These are phyloP conservation scores for Eurystomus gularis DNA, from an alignment of 2,113 vertebrate species.

Conservation along the genomic window DNA sequence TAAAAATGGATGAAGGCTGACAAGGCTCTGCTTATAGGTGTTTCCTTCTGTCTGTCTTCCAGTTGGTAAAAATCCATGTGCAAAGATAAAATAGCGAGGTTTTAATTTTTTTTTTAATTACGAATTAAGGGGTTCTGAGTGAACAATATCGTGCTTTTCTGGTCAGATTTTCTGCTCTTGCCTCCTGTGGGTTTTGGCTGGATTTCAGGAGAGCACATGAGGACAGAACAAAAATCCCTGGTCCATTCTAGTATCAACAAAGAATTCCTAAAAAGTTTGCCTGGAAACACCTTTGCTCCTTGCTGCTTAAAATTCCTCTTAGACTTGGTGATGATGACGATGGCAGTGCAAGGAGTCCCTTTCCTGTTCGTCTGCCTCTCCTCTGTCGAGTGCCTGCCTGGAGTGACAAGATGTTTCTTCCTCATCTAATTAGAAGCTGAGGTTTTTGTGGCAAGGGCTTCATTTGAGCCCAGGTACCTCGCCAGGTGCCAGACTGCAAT, in stretches of 20 bases:
- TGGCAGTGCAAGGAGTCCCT: background rate
- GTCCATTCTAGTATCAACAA: background rate
- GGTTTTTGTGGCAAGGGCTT: background rate
- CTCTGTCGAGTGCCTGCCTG: background rate
- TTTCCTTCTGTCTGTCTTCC: background rate
- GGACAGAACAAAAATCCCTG: background rate
- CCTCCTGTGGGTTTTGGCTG: background rate
- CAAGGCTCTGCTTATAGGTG: background rate
- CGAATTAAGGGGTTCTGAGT: background rate
- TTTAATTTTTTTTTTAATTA: background rate
- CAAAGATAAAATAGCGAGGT: rapidly evolving
- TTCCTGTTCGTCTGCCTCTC: background rate
- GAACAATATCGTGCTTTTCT: background rate
- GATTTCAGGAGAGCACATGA: background rate
- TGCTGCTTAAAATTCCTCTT: background rate
- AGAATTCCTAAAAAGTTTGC: background rate
- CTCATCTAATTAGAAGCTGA: background rate
- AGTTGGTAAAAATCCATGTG: background rate
- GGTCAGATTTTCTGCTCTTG: background rate
- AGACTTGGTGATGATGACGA: background rate
- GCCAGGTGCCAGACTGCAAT: background rate
- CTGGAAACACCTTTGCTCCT: background rate
- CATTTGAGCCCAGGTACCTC: background rate
- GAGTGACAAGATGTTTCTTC: rapidly evolving
- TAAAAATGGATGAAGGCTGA: background rate